These are phyloP conservation scores for Blastobasis adustella DNA, from an alignment of 2,888 invertebrate species.

Conservation along the genomic window DNA sequence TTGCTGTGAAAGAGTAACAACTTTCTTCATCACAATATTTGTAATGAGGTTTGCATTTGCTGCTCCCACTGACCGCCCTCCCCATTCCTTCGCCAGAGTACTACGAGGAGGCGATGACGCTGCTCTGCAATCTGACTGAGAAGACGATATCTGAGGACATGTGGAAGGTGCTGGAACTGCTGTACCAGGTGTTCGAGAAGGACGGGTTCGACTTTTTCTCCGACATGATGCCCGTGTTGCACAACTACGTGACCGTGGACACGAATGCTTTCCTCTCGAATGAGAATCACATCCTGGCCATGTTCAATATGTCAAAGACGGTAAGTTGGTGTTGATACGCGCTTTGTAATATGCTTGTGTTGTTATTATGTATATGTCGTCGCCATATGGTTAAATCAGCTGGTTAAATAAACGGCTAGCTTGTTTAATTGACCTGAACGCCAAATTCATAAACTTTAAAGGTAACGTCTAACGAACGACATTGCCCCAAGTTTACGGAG, in stretches of 20 bases:
- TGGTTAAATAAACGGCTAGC: too few relatives aligned
- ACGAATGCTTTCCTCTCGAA: conserved; percentile 94
- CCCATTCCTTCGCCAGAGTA: conserved; percentile 78
- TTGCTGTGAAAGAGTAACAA: too few relatives aligned
- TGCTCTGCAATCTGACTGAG: conserved; percentile 93
- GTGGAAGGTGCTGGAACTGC: conserved; percentile 95
- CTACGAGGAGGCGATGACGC: conserved; percentile 96
- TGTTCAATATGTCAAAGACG: conserved; percentile 96
- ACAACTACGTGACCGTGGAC: conserved; percentile 98
- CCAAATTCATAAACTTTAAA: too few relatives aligned
- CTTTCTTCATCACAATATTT: too few relatives aligned
- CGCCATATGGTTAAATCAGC: too few relatives aligned
- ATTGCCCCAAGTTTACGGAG: too few relatives aligned
- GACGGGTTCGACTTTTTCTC: conserved; percentile 97
- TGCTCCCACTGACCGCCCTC: background rate
- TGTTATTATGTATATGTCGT: too few relatives aligned
- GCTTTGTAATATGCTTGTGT: too few relatives aligned
- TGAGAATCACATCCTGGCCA: conserved; percentile 90
- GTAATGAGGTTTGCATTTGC: background rate
- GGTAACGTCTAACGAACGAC: too few relatives aligned
- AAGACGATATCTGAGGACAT: conserved; percentile 92
- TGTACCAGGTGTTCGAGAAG: conserved; percentile 93
- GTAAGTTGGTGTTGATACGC: conserved; percentile 56
- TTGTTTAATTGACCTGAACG: too few relatives aligned
- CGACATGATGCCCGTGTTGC: conserved; percentile 98